phyloP scores from a whole-genome alignment of 2,888 invertebrate genomes.

The Tinea semifulvella region DNA sequence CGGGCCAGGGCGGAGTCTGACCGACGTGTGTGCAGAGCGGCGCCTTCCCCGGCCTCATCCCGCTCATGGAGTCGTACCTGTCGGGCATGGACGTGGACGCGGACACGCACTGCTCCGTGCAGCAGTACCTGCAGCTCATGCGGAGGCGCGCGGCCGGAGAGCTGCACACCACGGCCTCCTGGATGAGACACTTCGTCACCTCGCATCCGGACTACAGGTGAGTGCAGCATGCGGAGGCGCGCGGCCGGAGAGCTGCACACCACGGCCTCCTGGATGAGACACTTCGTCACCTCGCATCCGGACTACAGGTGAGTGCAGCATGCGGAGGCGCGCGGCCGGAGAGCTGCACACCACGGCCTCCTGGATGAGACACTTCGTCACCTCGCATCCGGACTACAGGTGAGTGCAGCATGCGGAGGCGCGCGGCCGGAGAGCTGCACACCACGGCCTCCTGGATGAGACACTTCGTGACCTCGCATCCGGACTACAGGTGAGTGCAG shows the following conservation, averaged over 20 bases:
- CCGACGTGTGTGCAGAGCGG: conserved; percentile 65
- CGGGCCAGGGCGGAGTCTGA: not conserved
- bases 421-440: conserved; percentile 87
- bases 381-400: conserved; percentile 90
- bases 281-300: conserved; percentile 87
- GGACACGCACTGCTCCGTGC: conserved; percentile 96
- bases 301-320: conserved; percentile 86
- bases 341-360: conserved; percentile 92
- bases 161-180: conserved; percentile 91
- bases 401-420: conserved; percentile 79
- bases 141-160: conserved; percentile 88
- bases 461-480: conserved; percentile 86
- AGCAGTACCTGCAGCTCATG: conserved; percentile 94
- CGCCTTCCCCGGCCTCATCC: conserved; percentile 93
- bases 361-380: conserved; percentile 93
- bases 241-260: conserved; percentile 92
- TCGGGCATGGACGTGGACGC: conserved; percentile 97
- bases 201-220: conserved; percentile 91
- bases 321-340: conserved; percentile 87
- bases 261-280: conserved; percentile 94
- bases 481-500: conserved; percentile 85
- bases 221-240: no score
- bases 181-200: conserved; percentile 91
- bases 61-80: conserved; percentile 93
- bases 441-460: conserved; percentile 97